Percentiles rank a stretch among this genome's conserved stretches.
Conservation (phyloP, 2,797 vertebrate species). For the Coilia nasus region DNA sequence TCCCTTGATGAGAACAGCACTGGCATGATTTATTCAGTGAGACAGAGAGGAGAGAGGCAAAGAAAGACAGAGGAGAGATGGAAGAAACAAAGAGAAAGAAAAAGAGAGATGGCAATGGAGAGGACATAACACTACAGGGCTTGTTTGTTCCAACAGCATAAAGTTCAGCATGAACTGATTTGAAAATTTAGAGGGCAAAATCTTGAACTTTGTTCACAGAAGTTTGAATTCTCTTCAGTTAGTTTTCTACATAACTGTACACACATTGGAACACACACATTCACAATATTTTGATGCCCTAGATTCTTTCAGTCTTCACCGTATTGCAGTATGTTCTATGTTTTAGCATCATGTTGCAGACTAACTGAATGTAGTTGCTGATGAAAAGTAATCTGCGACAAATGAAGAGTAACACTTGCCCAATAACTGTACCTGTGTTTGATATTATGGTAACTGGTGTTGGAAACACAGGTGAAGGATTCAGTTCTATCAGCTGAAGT, state of each 20-base stretch:
- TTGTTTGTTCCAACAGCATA: neutral
- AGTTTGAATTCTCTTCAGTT: neutral
- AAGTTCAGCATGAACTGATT: neutral
- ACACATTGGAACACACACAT: no score
- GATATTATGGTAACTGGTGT: neutral
- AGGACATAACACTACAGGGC: neutral
- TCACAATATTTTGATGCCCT: no score
- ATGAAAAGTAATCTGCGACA: neutral
- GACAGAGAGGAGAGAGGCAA: conserved; percentile 7
- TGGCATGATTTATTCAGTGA: conserved; percentile 13
- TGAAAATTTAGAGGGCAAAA: neutral
- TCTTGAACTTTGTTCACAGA: neutral
- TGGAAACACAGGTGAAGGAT: neutral
- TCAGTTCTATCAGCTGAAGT: neutral
- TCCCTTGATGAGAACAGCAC: conserved; percentile 11
- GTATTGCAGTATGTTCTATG: no score
- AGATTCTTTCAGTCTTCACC: no score
- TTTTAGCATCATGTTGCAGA: neutral
- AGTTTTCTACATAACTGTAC: no score
- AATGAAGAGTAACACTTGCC: neutral
- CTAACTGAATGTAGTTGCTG: neutral
- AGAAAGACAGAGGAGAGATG: neutral
- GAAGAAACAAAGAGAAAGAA: neutral
- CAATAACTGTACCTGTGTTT: neutral
- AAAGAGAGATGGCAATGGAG: neutral